A percentile compares a stretch with the other conserved stretches of the same genome.
phyloP scores from a whole-genome alignment of 2,113 vertebrate species.

The Crocuta crocuta region DNA sequence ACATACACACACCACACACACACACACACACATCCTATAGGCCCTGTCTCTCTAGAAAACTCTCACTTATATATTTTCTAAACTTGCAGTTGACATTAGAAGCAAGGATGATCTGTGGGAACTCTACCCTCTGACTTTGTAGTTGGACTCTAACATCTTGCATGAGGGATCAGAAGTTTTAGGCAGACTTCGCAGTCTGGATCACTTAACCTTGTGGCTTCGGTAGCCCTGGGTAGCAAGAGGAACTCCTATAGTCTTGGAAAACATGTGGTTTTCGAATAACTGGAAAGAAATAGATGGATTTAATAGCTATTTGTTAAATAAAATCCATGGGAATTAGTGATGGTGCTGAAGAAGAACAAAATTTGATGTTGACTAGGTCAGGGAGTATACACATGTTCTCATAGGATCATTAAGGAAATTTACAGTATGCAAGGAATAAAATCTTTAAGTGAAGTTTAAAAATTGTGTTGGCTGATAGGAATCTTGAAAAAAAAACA shows the following conservation, averaged over 20 bases:
- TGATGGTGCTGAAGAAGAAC: neutral
- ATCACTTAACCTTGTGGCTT: neutral
- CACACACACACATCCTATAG: neutral
- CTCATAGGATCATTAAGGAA: neutral
- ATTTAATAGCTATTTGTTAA: conserved; percentile 19
- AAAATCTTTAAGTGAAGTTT: neutral
- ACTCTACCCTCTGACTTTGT: neutral
- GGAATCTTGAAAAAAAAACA: neutral
- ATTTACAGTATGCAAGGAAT: neutral
- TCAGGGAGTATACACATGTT: neutral
- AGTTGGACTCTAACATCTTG: neutral
- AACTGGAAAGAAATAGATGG: neutral
- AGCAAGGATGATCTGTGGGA: neutral
- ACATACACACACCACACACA: neutral
- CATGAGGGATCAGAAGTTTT: neutral
- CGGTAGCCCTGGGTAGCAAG: neutral
- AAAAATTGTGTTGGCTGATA: neutral
- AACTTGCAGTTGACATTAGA: neutral
- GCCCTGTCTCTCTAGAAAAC: neutral
- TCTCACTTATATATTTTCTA: neutral
- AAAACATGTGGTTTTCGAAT: neutral
- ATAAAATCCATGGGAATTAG: neutral
- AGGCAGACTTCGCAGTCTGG: neutral
- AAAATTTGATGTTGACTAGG: neutral
- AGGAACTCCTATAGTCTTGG: neutral